Evolutionary conservation across 2,888 invertebrate species (phyloP).

Genomic region (Drosophila siamana): DNA sequence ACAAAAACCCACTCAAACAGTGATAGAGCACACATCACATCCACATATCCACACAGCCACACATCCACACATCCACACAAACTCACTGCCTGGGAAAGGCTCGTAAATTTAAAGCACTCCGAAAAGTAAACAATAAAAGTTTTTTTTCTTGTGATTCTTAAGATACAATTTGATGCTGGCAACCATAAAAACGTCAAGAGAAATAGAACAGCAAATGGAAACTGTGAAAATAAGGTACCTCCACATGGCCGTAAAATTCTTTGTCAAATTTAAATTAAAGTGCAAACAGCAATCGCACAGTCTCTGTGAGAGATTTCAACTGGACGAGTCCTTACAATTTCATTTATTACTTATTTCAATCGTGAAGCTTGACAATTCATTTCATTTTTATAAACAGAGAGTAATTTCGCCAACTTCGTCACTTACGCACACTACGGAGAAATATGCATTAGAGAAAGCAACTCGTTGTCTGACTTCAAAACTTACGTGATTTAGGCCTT

Average conservation of each 20-base stretch:
- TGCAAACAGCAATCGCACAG: slow-evolving; percentile 11
- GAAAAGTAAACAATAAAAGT: slow-evolving; percentile 72
- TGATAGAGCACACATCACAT: slow-evolving; percentile 34
- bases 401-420: not conserved
- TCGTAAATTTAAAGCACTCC: slow-evolving; percentile 67
- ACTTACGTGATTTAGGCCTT: slow-evolving; percentile 27
- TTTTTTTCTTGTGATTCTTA: slow-evolving; percentile 51
- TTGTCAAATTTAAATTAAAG: slow-evolving; percentile 54
- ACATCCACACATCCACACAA: slow-evolving; percentile 24
- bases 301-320: slow-evolving; percentile 6
- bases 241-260: slow-evolving; percentile 45
- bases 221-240: slow-evolving; percentile 26
- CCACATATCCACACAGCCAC: slow-evolving; percentile 31
- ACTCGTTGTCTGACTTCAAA: not conserved
- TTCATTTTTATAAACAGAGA: slow-evolving; percentile 21
- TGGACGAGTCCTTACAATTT: slow-evolving; percentile 21
- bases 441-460: too few relatives aligned
- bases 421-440: slow-evolving; percentile 28
- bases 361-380: slow-evolving; percentile 27
- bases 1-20: slow-evolving; percentile 26
- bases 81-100: slow-evolving; percentile 6
- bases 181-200: slow-evolving; percentile 56
- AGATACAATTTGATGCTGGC: slow-evolving; percentile 59
- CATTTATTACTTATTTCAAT: slow-evolving; percentile 44
- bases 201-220: slow-evolving; percentile 51